These are phyloP conservation scores for Silurus aristotelis DNA, from an alignment of 2,797 vertebrate genomes.

Conservation along the genomic window DNA sequence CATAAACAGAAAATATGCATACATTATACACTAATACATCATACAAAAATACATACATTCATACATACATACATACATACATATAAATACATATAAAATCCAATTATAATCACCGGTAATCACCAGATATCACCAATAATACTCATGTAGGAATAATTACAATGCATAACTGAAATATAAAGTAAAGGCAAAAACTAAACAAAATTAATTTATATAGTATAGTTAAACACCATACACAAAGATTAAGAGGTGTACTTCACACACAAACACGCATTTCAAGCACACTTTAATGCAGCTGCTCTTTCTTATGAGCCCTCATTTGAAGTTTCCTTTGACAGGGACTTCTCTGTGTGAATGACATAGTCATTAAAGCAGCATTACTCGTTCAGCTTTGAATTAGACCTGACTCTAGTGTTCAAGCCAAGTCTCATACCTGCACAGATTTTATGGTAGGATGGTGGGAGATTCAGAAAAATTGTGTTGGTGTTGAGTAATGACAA, in stretches of 20 bases:
- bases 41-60: background rate
- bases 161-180: slow-evolving; percentile 2
- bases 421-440: slow-evolving; percentile 76
- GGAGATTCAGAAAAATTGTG: slow-evolving; percentile 26
- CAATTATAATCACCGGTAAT: slow-evolving; percentile 12
- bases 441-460: slow-evolving; percentile 54
- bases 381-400: slow-evolving; percentile 86
- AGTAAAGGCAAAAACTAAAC: background rate
- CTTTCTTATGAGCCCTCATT: slow-evolving; percentile 72
- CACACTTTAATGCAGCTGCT: slow-evolving; percentile 66
- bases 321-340: slow-evolving; percentile 83
- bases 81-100: background rate
- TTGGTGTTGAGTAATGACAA: slow-evolving; percentile 39
- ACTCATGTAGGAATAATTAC: background rate
- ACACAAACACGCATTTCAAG: slow-evolving; percentile 33
- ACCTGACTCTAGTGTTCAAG: slow-evolving; percentile 81
- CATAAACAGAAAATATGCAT: background rate
- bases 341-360: slow-evolving; percentile 80
- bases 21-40: background rate
- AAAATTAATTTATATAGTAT: background rate
- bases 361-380: slow-evolving; percentile 85
- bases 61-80: background rate
- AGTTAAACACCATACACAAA: slow-evolving; percentile 5
- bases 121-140: background rate
- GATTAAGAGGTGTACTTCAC: background rate